These are phyloP conservation scores for Deroplatys truncata DNA, from an alignment of 2,888 invertebrate species.

Conservation along the genomic window DNA sequence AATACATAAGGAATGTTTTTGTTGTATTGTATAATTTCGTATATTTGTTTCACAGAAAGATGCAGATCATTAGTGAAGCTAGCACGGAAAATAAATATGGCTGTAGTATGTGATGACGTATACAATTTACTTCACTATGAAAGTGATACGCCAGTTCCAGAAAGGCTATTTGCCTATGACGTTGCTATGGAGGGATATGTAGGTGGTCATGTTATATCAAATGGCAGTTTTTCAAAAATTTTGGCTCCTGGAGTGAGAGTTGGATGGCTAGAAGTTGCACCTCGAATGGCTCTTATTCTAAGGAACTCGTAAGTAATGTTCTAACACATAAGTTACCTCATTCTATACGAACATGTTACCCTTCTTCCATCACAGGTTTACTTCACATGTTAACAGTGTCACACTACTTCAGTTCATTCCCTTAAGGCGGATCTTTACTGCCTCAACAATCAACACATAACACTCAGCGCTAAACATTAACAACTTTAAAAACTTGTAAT, in stretches of 20 bases:
- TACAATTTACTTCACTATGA: conserved; percentile 57
- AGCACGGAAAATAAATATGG: conserved; percentile 46
- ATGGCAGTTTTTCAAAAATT: conserved; percentile 62
- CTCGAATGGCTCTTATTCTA: conserved; percentile 43
- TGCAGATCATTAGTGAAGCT: conserved; percentile 41
- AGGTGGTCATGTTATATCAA: conserved; percentile 57
- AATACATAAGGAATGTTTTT: neutral
- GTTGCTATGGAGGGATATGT: conserved; percentile 41
- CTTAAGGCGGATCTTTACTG: too few species aligned
- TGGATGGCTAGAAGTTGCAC: conserved; percentile 60
- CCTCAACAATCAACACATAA: too few species aligned
- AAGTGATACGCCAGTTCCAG: conserved; percentile 42
- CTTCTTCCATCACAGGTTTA: too few species aligned
- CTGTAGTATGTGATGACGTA: conserved; percentile 58
- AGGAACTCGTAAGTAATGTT: conserved; percentile 41
- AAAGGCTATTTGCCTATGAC: conserved; percentile 50
- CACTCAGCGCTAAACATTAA: too few species aligned
- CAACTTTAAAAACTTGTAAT: too few species aligned
- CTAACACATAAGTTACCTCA: neutral
- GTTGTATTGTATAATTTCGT: neutral
- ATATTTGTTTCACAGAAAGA: neutral
- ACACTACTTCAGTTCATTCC: too few species aligned
- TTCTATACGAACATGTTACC: too few species aligned
- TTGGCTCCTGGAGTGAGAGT: conserved; percentile 59
- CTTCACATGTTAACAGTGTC: too few species aligned